Conservation (phyloP, 2,888 invertebrate species). For the Spatulosminthurus flaviceps region DNA sequence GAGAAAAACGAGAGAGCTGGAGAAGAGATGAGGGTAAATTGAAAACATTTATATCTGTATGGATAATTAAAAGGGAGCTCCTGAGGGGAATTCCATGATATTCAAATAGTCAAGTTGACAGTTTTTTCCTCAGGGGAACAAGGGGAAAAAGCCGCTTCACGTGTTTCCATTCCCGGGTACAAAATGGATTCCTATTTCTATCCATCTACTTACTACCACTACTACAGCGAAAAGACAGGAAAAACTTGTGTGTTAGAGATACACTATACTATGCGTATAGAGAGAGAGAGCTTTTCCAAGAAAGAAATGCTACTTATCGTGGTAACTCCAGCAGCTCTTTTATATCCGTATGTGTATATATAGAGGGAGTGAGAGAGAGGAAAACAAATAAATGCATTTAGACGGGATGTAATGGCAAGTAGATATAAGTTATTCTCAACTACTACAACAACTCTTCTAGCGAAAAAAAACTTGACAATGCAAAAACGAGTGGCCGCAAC, state of each 20-base stretch:
- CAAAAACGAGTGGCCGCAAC: slow-evolving; percentile 33
- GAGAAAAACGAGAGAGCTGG: neutral
- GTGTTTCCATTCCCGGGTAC: slow-evolving; percentile 50
- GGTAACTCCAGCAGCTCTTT: neutral
- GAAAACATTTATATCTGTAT: slow-evolving; percentile 59
- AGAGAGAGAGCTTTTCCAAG: neutral
- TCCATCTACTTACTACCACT: too few relatives aligned
- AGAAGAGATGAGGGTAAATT: slow-evolving; percentile 54
- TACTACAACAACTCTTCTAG: neutral
- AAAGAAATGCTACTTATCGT: slow-evolving; percentile 25
- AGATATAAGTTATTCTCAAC: neutral
- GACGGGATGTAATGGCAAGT: neutral
- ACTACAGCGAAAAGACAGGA: slow-evolving; percentile 15
- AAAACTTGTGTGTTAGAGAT: slow-evolving; percentile 1
- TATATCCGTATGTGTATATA: neutral
- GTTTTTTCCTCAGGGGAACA: slow-evolving; percentile 57
- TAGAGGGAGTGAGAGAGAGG: neutral
- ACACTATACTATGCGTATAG: too few relatives aligned
- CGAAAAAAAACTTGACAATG: slow-evolving; percentile 28
- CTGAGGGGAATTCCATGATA: slow-evolving; percentile 59
- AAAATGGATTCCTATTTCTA: slow-evolving; percentile 54
- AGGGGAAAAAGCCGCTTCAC: slow-evolving; percentile 50
- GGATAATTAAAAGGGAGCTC: slow-evolving; percentile 61
- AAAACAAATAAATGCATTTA: slow-evolving; percentile 11
- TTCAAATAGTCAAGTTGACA: slow-evolving; percentile 63